These are phyloP conservation scores for Lycophotia porphyrea DNA, from an alignment of 2,888 invertebrate species.

Conservation along the genomic window DNA sequence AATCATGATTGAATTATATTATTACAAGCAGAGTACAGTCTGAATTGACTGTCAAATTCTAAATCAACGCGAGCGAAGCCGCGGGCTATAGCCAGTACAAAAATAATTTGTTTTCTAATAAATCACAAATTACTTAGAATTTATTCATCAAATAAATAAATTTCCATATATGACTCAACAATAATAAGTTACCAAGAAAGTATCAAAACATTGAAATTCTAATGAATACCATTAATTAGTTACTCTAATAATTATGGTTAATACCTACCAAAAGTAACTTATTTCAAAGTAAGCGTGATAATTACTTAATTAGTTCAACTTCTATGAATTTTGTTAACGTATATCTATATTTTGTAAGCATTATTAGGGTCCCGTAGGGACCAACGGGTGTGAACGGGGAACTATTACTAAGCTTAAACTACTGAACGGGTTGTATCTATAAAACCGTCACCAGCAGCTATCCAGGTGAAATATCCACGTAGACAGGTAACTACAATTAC, in stretches of 20 bases:
- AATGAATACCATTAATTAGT: conserved; percentile 14
- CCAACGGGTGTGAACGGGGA: background rate
- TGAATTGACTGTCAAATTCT: too few species aligned
- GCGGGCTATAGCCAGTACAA: too few species aligned
- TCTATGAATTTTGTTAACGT: background rate
- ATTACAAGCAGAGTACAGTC: too few species aligned
- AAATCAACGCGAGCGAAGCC: too few species aligned
- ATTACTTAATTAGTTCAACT: background rate
- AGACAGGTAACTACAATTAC: too few species aligned
- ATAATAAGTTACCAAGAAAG: background rate
- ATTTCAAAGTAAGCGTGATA: background rate
- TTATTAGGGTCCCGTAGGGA: background rate
- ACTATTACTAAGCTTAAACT: background rate
- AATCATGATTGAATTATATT: too few species aligned
- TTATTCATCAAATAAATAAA: background rate
- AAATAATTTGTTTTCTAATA: background rate
- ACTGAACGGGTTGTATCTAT: background rate
- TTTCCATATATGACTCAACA: background rate
- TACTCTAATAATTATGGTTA: background rate
- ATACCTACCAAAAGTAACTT: background rate
- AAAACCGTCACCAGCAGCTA: background rate
- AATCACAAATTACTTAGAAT: background rate
- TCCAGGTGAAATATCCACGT: background rate
- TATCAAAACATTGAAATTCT: background rate
- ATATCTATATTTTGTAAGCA: background rate